Percentiles rank a stretch among this genome's conserved stretches.
Conservation (phyloP, 1,140 invertebrate genomes). For the Drosophila nigrodunni region DNA sequence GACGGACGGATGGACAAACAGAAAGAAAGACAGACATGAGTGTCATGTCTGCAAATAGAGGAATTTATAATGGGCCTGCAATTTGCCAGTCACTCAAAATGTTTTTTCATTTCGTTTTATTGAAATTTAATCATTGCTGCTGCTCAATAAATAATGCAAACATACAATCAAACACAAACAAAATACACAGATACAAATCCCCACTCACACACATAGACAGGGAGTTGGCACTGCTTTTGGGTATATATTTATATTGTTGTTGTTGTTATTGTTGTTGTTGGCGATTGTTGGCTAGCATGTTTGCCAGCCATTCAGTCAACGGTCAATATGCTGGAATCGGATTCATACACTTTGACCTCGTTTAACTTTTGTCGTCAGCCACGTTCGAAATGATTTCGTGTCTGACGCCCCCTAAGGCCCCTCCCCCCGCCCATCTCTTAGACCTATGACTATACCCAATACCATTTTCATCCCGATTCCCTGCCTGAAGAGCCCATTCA, state of each 20-base stretch:
- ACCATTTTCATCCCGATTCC: neutral
- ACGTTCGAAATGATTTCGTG: conserved; percentile 67
- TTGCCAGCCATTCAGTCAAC: conserved; percentile 59
- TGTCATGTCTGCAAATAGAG: neutral
- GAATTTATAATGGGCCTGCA: conserved; percentile 31
- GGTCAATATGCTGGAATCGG: conserved; percentile 63
- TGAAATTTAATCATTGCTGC: conserved; percentile 48
- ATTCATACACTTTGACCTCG: conserved; percentile 66
- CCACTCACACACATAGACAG: neutral
- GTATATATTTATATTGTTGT: conserved; percentile 2
- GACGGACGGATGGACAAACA: neutral
- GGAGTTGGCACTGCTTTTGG: conserved; percentile 25
- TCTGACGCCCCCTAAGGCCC: conserved; percentile 29
- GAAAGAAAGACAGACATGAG: neutral
- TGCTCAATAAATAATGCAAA: conserved; percentile 50
- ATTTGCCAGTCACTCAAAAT: conserved; percentile 44
- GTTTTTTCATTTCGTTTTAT: conserved; percentile 38
- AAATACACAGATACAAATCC: conserved; percentile 33
- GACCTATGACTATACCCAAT: neutral
- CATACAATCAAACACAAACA: conserved; percentile 45
- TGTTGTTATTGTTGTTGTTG: conserved; percentile 2
- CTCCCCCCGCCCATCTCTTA: neutral
- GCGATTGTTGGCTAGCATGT: conserved; percentile 55
- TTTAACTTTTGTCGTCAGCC: conserved; percentile 60
- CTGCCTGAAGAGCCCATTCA: conserved; percentile 16